These are phyloP conservation scores for Synanthedon andrenaeformis DNA, from an alignment of 2,888 invertebrate genomes.

Conservation along the genomic window DNA sequence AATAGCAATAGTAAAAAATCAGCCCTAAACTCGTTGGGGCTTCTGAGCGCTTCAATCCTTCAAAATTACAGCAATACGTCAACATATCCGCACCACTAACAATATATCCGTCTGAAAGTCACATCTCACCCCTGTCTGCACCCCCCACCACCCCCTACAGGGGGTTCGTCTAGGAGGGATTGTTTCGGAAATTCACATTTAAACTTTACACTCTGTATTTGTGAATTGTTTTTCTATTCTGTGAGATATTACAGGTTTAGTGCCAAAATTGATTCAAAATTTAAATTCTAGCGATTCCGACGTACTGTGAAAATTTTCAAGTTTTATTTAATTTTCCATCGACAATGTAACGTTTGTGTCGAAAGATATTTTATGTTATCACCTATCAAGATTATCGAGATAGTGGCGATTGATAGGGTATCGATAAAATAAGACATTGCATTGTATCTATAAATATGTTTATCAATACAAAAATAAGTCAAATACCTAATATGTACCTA, in stretches of 20 bases:
- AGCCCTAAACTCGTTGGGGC: no score
- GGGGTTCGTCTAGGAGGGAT: background rate
- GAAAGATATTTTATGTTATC: no score
- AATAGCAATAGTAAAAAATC: no score
- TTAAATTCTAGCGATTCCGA: no score
- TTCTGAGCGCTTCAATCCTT: background rate
- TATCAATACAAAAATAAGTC: background rate
- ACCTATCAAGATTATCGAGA: conserved; percentile 7
- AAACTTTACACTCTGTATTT: no score
- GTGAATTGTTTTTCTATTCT: no score
- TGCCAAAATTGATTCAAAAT: no score
- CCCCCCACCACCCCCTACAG: conserved; percentile 2
- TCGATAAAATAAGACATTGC: background rate
- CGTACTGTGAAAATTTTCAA: no score
- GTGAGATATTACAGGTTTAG: no score
- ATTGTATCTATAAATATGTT: background rate
- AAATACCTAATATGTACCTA: background rate
- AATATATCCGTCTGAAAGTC: conserved; percentile 31
- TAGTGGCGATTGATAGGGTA: conserved; percentile 15
- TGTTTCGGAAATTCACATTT: no score
- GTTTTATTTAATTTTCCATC: no score
- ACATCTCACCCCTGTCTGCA: conserved; percentile 18
- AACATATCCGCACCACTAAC: background rate
- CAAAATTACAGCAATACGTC: conserved; percentile 25
- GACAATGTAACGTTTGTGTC: no score